Evolutionary conservation across 2,888 invertebrate species (phyloP).

Genomic region (Mythimna impura): DNA sequence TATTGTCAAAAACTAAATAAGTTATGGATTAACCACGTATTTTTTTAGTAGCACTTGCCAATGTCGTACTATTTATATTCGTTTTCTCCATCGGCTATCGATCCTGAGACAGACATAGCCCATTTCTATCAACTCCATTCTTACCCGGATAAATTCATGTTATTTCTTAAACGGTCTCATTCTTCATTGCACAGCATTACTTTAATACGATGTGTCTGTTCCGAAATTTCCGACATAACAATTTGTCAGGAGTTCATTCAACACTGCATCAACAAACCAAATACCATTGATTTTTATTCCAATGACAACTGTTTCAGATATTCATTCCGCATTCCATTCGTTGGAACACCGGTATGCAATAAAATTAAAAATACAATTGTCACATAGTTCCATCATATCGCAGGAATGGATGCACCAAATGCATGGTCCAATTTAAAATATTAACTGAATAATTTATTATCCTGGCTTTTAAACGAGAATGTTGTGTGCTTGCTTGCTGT

Average conservation of each 20-base stretch:
- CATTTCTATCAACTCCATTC: no score
- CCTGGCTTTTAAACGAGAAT: not conserved
- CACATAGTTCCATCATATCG: not conserved
- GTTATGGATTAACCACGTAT: no score
- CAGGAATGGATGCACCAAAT: slow-evolving; percentile 6
- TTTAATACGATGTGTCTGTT: not conserved
- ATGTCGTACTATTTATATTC: no score
- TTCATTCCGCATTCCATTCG: slow-evolving; percentile 2
- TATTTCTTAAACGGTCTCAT: no score
- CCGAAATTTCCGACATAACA: not conserved
- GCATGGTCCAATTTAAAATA: not conserved
- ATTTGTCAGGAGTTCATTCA: not conserved
- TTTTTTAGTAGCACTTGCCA: no score
- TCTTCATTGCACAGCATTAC: no score
- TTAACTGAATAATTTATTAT: slow-evolving; percentile 23
- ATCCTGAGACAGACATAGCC: no score
- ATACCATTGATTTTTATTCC: slow-evolving; percentile 4
- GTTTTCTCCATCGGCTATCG: no score
- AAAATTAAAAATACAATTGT: slow-evolving; percentile 23
- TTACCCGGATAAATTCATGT: no score
- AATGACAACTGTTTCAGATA: slow-evolving; percentile 8
- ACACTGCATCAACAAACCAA: not conserved
- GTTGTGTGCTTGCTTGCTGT: not conserved
- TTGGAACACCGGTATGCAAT: slow-evolving; percentile 8
- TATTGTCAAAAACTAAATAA: no score